Evolutionary conservation across 2,113 vertebrate genomes (phyloP), one percentile per base, ranked within the genome.

Genomic region (Triplophysa dalaica): DNA sequence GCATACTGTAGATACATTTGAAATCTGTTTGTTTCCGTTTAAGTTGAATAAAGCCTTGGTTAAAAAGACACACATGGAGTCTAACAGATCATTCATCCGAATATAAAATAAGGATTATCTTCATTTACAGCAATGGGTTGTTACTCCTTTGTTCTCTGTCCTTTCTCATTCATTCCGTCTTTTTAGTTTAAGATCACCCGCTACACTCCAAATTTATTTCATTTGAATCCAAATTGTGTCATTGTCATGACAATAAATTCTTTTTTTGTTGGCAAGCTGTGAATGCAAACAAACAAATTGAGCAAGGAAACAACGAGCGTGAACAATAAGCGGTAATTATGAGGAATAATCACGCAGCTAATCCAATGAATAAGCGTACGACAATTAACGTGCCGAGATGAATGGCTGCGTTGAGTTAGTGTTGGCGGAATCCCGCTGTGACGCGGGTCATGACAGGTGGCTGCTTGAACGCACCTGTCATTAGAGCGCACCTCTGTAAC

Each of bases 231-330:
- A 85, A 86, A 86, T 85, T 24, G 68, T 85, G 87, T 60, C 81
- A 86, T 82, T 86, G 88, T 85, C 87, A 83, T 86, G 86, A 90
- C 86, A 88, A 89, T 88, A 84, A 82, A 83, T 87, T 78, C 82
- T 79, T 63, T 74, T 54, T 63, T 70, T 69, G 85, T 86, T 73
- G 80, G 75, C 84, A 84, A 86, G 87, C 87, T 82, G 86, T 85
- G 87, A 86, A 86, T 78, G 83, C 85, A 90, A 88, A 89, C 87
- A 90, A 80, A 89, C 85, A 91, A 90, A 91, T 85, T 86, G 88
- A 91, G 86, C 86, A 77, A 84, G 86, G 82, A 88, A 88, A 90
- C 86, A 90, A 89, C 84, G 82, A 86, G 79, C 29, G 70, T 73
- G 82, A 88, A 89, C 87, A 90, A 91, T 87, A 82, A 82, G 80